phyloP scores from a whole-genome alignment of 2,888 invertebrate species.

The Thereva unica region DNA sequence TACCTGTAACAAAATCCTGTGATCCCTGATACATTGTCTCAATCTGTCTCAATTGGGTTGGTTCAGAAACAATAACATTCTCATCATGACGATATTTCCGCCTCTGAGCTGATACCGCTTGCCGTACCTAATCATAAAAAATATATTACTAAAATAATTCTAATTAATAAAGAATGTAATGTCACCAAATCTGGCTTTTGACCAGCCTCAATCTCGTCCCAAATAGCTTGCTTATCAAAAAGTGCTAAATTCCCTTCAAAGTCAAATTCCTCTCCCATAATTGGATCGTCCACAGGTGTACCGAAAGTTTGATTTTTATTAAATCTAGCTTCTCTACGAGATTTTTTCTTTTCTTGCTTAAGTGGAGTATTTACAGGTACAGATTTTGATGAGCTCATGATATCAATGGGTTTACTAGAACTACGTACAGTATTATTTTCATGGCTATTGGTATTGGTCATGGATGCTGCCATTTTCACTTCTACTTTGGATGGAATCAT shows the following conservation, averaged over 20 bases:
- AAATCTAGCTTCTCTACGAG: slow-evolving; percentile 51
- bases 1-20: slow-evolving; percentile 55
- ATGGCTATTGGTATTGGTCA: slow-evolving; percentile 5
- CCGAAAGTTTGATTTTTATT: slow-evolving; percentile 54
- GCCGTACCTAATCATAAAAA: slow-evolving; percentile 51
- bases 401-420: slow-evolving; percentile 53
- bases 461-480: slow-evolving; percentile 50
- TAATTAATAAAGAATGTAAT: background rate
- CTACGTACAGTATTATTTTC: slow-evolving; percentile 39
- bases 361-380: slow-evolving; percentile 43
- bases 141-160: slow-evolving; percentile 51
- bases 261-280: slow-evolving; percentile 76
- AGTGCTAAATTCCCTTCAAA: slow-evolving; percentile 92
- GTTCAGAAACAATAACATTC: slow-evolving; percentile 73
- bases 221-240: slow-evolving; percentile 84
- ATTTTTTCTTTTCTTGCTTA: slow-evolving; percentile 48
- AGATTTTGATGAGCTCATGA: slow-evolving; percentile 45
- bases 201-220: slow-evolving; percentile 70
- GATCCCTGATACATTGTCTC: slow-evolving; percentile 59
- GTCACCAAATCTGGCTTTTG: slow-evolving; percentile 66
- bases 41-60: slow-evolving; percentile 70
- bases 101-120: slow-evolving; percentile 48
- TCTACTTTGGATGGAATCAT: slow-evolving; percentile 58
- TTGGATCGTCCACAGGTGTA: slow-evolving; percentile 55
- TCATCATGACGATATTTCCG: slow-evolving; percentile 80